Evolutionary conservation across 2,797 vertebrate species (phyloP), one percentile per base, ranked within the genome.

Genomic region (Brotula barbata): DNA sequence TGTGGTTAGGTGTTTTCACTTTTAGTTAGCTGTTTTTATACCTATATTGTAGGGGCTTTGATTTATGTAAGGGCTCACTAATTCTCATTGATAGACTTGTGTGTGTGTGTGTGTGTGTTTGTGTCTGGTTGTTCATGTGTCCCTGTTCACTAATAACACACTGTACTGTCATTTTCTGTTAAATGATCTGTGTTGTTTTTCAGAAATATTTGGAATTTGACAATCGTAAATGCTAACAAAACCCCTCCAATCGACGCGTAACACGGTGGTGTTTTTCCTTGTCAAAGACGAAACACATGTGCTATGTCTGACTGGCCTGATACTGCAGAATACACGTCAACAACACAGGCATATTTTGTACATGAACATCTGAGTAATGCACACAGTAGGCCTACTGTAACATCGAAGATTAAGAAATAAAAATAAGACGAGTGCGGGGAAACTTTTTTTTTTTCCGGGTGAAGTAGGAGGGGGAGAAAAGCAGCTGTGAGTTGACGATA

Each of bases 401-500:
- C 73, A 78, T 82, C 68, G 83, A 72, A 79, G 68, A 86, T 85
- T 62, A 56, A 19, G 36, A 74, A 77, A 75, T 71, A 60, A 61
- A 73, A 87, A 80, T 81, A 73, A 80, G 68, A 84, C 73, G 8
- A 55, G 70, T 73, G 64, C 23, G 9, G 58, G 34, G 46, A 81
- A 84, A 73, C 21, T 55, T 72, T 50, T 62, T 56, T 68, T 69
- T 63, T 11, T 0, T 19, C 25, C 28, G 20, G 22, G 34, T 33
- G 36, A 64, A 64, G 54, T 20, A 21, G 42, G 49, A 44, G 31
- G 22, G 51, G 63, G 20, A 42, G 14, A 15, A 10, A 43, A 56
- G 69, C 80, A 81, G 83, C 86, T 88, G 86, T 40, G 58, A 75
- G 80, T 75, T 71, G 77, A 76, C 48, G 87, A 90, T 88, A 89